Base-by-base conservation (phyloP, 2,888 invertebrate genomes). In the Apamea monoglypha region DNA sequence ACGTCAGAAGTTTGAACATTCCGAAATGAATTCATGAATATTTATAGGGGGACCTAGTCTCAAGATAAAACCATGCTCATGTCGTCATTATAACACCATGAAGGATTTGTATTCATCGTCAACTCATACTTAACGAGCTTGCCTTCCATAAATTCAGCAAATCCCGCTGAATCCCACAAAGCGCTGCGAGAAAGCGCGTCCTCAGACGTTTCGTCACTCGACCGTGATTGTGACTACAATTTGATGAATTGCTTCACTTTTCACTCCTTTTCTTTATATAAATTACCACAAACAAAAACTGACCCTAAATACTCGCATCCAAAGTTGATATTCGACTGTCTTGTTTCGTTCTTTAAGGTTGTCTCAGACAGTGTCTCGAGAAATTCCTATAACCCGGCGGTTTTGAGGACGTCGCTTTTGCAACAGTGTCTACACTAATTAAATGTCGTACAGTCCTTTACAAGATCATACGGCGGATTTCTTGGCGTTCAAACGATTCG, bases 161-260 rank as follows among this genome's bases (percentile, higher is more conserved):
- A 93, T 92, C 92, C 90, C 87, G 90, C 91, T 89, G 92, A 92
- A 91, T 92, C 91, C 90, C 89, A 90, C 91, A 90, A 91, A 91
- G 91, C 88, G 91, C 76, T 88, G 88, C 76, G 88, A 88, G 88
- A 90, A 90, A 90, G 90, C 92, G 90, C 89, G 82, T 87, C 85
- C 88, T 89, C 90, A 90, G 92, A 93, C 92, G 91, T 91, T 91
- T 92, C 92, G 92, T 93, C 94, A 93, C 92, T 92, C 91, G 87
- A 88, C 92, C 93, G 93, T 94, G 94, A 95, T 94, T 95, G 94
- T 94, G 94, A 93, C 94, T 94, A 92, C 93, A 91, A 92, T 95
- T 94, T 95, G 95, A 95, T 94, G 94, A 94, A 94, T 95, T 92
- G 90, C 93, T 93, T 91, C 92, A 92, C 93, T 92, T 92, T 93